These are phyloP conservation scores for Nycticebus coucang DNA, from an alignment of 2,113 vertebrate species.

Conservation along the genomic window DNA sequence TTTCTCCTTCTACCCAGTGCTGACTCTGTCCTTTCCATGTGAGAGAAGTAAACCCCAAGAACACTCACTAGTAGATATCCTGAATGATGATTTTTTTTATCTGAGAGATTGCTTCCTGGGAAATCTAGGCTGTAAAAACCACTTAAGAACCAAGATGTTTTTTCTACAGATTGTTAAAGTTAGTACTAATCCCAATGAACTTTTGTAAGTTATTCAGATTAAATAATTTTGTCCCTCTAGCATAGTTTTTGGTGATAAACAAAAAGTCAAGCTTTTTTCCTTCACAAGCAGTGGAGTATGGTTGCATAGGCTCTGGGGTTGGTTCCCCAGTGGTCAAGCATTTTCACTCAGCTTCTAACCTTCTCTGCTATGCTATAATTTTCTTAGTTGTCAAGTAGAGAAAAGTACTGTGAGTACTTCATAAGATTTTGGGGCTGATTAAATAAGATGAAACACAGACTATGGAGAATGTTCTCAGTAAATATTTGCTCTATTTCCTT, in stretches of 20 bases:
- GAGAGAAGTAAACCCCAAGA: neutral
- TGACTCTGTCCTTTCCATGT: neutral
- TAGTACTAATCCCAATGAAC: too few species aligned
- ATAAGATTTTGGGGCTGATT: neutral
- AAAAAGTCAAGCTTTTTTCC: neutral
- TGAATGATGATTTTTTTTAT: neutral
- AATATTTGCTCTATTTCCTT: neutral
- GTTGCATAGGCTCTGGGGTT: neutral
- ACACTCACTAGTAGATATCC: neutral
- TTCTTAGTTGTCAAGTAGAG: neutral
- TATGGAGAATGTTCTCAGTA: neutral
- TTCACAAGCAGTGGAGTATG: neutral
- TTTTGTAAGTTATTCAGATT: neutral
- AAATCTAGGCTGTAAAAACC: neutral
- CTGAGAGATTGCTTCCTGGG: neutral
- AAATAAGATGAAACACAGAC: neutral
- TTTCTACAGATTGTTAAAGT: neutral
- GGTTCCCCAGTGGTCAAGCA: neutral
- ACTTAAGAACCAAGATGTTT: neutral
- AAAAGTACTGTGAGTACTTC: neutral
- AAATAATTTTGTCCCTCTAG: neutral
- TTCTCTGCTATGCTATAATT: neutral
- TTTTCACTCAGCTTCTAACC: neutral
- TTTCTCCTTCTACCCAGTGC: too few species aligned
- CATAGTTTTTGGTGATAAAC: neutral